phyloP scores from a whole-genome alignment of 2,888 invertebrate genomes.

The Junonia oenone region DNA sequence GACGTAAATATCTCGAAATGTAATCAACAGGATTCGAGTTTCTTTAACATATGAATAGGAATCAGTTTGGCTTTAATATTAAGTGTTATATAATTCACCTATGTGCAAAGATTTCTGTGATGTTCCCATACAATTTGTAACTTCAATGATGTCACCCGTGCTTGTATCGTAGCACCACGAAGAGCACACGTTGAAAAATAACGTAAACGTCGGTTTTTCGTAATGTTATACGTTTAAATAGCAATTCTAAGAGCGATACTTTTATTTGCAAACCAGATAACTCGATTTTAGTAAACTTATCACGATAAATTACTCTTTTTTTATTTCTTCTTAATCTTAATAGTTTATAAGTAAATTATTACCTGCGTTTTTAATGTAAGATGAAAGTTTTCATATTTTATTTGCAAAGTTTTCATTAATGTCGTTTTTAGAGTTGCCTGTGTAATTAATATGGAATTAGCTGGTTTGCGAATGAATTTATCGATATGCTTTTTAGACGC shows the following conservation, averaged over 20 bases:
- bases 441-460: too few species aligned
- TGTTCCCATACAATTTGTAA: slow-evolving; percentile 13
- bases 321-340: too few species aligned
- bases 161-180: slow-evolving; percentile 27
- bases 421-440: too few species aligned
- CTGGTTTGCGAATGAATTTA: not conserved
- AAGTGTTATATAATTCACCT: slow-evolving; percentile 13
- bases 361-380: too few species aligned
- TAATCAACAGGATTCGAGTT: not conserved
- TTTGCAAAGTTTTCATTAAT: not conserved
- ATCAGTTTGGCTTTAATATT: slow-evolving; percentile 20
- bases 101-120: slow-evolving; percentile 17
- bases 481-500: slow-evolving; percentile 32
- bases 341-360: too few species aligned
- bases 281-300: too few species aligned
- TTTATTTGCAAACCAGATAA: too few species aligned
- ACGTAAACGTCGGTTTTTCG: slow-evolving; percentile 3
- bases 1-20: not conserved
- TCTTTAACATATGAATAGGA: slow-evolving; percentile 4
- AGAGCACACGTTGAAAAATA: slow-evolving; percentile 29
- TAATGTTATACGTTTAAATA: not conserved
- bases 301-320: too few species aligned
- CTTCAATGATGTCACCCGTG: slow-evolving; percentile 23
- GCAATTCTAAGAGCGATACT: not conserved
- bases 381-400: too few species aligned